Evolutionary conservation across 2,797 vertebrate species (phyloP).

Genomic region (Sciurus carolinensis): DNA sequence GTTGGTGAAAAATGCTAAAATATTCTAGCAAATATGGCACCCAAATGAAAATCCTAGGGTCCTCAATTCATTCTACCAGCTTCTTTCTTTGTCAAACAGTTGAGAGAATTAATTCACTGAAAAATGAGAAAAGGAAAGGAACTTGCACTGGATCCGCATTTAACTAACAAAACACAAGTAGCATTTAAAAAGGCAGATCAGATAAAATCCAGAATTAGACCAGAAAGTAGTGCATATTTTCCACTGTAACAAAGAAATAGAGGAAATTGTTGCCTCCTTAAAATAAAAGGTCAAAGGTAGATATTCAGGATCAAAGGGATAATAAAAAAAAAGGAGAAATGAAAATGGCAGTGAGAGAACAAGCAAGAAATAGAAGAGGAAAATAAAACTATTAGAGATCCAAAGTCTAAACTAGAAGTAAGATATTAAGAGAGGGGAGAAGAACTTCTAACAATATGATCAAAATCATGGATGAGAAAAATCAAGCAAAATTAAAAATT

Average conservation of each 20-base stretch:
- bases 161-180: conserved; percentile 36
- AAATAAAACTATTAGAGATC: conserved; percentile 30
- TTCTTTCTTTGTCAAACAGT: background rate
- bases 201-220: background rate
- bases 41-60: background rate
- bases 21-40: background rate
- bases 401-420: background rate
- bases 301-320: conserved; percentile 12
- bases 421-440: background rate
- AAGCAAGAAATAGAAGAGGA: conserved; percentile 12
- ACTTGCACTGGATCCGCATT: background rate
- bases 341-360: conserved; percentile 13
- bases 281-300: conserved; percentile 40
- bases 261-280: conserved; percentile 14
- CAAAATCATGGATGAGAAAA: conserved; percentile 46
- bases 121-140: conserved; percentile 44
- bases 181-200: conserved; percentile 29
- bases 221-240: conserved; percentile 20
- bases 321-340: conserved; percentile 34
- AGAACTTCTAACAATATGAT: conserved; percentile 10
- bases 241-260: conserved; percentile 6
- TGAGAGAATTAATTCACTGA: conserved; percentile 20
- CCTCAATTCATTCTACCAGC: background rate
- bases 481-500: background rate
- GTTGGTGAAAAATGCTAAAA: background rate